phyloP scores from a whole-genome alignment of 2,888 invertebrate genomes.

The Agrotis clavis region DNA sequence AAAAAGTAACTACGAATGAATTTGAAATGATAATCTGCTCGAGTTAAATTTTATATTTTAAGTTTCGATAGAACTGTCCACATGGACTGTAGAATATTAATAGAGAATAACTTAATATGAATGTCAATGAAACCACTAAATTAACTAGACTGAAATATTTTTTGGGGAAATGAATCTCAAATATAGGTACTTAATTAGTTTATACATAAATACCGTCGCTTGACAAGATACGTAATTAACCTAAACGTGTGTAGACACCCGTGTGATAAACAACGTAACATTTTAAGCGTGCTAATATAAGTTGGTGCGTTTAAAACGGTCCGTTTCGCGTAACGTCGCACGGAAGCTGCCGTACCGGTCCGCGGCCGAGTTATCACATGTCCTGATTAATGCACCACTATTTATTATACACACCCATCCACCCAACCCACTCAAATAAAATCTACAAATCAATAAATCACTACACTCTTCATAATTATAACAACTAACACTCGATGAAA shows the following conservation, averaged over 20 bases:
- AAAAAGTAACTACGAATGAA: not conserved
- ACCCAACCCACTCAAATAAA: conserved; percentile 30
- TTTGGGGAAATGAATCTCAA: not conserved
- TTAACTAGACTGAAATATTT: not conserved
- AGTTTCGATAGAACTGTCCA: not conserved
- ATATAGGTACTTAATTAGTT: not conserved
- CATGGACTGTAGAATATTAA: not conserved
- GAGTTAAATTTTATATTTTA: not conserved
- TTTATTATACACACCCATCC: conserved; percentile 60
- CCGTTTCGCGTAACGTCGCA: conserved; percentile 67
- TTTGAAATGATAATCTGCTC: not conserved
- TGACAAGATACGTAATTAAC: not conserved
- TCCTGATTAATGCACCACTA: conserved; percentile 71
- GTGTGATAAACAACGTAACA: conserved; percentile 21
- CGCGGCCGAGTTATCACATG: conserved; percentile 70
- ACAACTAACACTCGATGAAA: conserved; percentile 4
- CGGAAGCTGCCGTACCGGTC: conserved; percentile 78
- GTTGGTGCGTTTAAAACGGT: conserved; percentile 46
- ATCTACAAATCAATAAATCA: conserved; percentile 16
- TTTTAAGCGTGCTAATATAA: conserved; percentile 32
- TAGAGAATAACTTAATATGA: not conserved
- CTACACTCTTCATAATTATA: conserved; percentile 6
- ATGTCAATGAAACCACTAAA: not conserved
- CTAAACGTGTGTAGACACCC: not conserved
- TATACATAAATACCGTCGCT: too few species aligned